These are phyloP conservation scores for Chaenocephalus aceratus DNA, from an alignment of 2,113 vertebrate genomes.

Conservation along the genomic window DNA sequence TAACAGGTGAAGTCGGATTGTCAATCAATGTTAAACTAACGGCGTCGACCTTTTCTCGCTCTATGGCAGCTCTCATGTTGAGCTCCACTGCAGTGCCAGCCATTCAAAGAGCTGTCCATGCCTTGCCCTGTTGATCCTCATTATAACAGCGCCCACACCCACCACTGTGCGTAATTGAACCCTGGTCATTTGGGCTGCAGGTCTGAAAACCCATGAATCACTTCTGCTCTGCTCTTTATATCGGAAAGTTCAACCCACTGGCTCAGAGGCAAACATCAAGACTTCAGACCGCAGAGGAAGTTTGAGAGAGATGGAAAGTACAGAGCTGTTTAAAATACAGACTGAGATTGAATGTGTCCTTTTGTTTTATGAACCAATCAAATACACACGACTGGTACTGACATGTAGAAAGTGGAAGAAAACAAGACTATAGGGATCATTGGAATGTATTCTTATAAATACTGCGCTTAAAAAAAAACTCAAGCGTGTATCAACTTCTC, in stretches of 20 bases:
- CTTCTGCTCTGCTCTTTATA: slow-evolving; percentile 40
- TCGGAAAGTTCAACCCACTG: slow-evolving; percentile 23
- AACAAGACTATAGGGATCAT: background rate
- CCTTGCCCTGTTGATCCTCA: slow-evolving; percentile 52
- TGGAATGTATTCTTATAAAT: background rate
- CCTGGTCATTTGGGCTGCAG: slow-evolving; percentile 46
- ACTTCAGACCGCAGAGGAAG: slow-evolving; percentile 6
- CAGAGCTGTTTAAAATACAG: background rate
- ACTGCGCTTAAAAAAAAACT: background rate
- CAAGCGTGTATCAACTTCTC: background rate
- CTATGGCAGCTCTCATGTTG: slow-evolving; percentile 12
- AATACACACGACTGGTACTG: background rate
- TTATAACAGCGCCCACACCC: slow-evolving; percentile 49
- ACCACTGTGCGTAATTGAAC: slow-evolving; percentile 48
- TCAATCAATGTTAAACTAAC: slow-evolving; percentile 19
- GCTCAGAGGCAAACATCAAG: slow-evolving; percentile 31
- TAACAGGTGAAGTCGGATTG: slow-evolving; percentile 5
- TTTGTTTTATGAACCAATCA: background rate
- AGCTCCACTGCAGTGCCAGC: slow-evolving; percentile 12
- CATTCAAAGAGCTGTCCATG: slow-evolving; percentile 31
- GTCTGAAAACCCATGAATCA: slow-evolving; percentile 55
- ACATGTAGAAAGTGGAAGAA: background rate
- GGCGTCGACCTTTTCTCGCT: background rate
- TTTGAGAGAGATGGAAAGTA: background rate
- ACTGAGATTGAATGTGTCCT: background rate